A percentile compares a stretch with the other conserved stretches of the same genome.
Evolutionary conservation across 2,113 vertebrate species (phyloP).

Genomic region (Vulpes lagopus): DNA sequence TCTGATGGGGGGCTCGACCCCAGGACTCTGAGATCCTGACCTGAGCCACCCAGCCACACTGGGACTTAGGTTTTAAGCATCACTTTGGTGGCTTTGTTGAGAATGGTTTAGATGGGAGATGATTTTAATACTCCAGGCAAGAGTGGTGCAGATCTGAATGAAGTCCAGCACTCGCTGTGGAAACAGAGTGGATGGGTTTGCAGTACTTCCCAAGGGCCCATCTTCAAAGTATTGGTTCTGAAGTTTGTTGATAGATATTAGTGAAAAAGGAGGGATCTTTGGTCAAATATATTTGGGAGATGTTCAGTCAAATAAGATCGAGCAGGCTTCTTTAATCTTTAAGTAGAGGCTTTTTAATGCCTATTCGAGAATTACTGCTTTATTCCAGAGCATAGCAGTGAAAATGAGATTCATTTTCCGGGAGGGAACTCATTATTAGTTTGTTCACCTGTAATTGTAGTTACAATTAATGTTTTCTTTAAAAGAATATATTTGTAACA

Average conservation of each 20-base stretch:
- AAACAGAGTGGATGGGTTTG: not conserved
- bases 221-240: not conserved
- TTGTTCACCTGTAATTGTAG: not conserved
- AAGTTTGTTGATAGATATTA: not conserved
- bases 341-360: not conserved
- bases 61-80: not conserved
- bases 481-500: not conserved
- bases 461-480: not conserved
- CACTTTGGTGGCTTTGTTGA: not conserved
- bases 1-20: not conserved
- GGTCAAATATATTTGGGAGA: not conserved
- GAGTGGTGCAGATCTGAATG: not conserved
- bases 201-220: not conserved
- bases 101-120: not conserved
- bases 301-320: not conserved
- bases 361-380: not conserved
- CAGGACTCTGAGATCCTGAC: not conserved
- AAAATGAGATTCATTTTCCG: not conserved
- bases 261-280: not conserved
- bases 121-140: not conserved
- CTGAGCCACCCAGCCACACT: not conserved
- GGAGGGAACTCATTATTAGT: not conserved
- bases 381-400: not conserved
- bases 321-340: not conserved
- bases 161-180: not conserved